Base-by-base conservation (phyloP, 2,113 vertebrate genomes). In the Crocuta crocuta region DNA sequence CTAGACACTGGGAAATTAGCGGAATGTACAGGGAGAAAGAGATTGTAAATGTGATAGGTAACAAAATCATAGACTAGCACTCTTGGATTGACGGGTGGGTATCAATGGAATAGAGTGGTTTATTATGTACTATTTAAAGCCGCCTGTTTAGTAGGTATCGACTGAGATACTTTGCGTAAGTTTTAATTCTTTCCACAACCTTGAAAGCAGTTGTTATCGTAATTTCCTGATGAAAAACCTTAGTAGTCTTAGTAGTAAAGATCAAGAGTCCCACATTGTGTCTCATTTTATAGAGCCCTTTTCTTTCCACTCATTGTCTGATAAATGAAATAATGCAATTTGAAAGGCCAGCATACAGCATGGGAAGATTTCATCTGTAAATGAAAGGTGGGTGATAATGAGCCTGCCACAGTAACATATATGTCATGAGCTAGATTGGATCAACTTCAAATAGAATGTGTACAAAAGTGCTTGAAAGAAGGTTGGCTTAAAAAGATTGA, bases 391-490 rank as follows among this genome's bases (percentile, higher is more conserved):
- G 8, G 10, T 43, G 17, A 83, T 63, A 78, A 87, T 80, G 76
- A 88, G 28, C 33, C 71, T 39, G 4, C 50, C 21, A 45, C 43
- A 91, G 89, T 58, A 82, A 76, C 13, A 24, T 85, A 23, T 7
- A 31, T 28, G 55, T 58, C 39, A 58, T 65, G 33, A 92, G 11
- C 11, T 83, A 55, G 83, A 63, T 61, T 97, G 58, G 73, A 82
- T 95, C 23, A 93, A 43, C 53, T 97, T 78, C 48, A 84, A 79
- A 55, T 91, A 71, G 55, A 95, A 93, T 61, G 15, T 96, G 15
- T 93, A 84, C 68, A 91, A 81, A 91, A 93, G 73, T 90, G 43
- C 28, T 96, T 82, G 35, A 45, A 96, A 78, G 82, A 94, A 48
- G 48, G 12, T 50, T 55, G 50, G 4, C 58, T 81, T 73, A 73